phyloP scores from a whole-genome alignment of 2,888 invertebrate genomes.

The Ctenicera cuprea region DNA sequence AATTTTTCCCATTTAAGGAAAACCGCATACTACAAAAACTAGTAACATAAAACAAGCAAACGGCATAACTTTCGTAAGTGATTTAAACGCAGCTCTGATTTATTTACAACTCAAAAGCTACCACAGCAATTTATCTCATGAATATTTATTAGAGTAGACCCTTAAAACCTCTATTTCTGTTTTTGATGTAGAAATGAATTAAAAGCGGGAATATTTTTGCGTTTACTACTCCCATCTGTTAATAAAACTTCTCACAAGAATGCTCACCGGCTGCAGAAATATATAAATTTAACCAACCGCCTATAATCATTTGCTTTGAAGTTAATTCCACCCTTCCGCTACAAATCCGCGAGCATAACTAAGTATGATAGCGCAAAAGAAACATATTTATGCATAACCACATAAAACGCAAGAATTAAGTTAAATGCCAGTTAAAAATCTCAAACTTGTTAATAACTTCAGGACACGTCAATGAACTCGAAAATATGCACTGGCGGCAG shows the following conservation, averaged over 20 bases:
- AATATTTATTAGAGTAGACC: not conserved
- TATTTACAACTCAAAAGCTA: not conserved
- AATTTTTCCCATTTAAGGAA: too few species aligned
- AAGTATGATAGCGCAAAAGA: not conserved
- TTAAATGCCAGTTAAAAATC: conserved; percentile 7
- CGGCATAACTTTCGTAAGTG: not conserved
- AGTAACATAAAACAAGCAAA: too few species aligned
- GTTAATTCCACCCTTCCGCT: conserved; percentile 22
- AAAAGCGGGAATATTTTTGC: not conserved
- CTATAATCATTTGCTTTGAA: conserved; percentile 5
- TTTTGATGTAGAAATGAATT: too few species aligned
- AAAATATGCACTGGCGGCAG: conserved; percentile 55
- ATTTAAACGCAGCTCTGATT: not conserved
- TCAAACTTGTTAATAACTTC: conserved; percentile 18
- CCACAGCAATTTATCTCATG: not conserved
- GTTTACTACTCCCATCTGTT: not conserved
- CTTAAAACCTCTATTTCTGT: too few species aligned
- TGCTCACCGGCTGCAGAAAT: not conserved
- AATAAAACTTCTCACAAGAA: not conserved
- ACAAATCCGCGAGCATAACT: conserved; percentile 10
- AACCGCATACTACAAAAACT: too few species aligned
- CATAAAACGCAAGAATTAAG: conserved; percentile 16
- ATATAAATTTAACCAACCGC: not conserved
- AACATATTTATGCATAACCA: not conserved
- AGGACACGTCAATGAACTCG: conserved; percentile 56